A percentile compares a stretch with the other conserved stretches of the same genome.
These are phyloP conservation scores for Astyanax mexicanus DNA, from an alignment of 2,797 vertebrate species.

Conservation along the genomic window DNA sequence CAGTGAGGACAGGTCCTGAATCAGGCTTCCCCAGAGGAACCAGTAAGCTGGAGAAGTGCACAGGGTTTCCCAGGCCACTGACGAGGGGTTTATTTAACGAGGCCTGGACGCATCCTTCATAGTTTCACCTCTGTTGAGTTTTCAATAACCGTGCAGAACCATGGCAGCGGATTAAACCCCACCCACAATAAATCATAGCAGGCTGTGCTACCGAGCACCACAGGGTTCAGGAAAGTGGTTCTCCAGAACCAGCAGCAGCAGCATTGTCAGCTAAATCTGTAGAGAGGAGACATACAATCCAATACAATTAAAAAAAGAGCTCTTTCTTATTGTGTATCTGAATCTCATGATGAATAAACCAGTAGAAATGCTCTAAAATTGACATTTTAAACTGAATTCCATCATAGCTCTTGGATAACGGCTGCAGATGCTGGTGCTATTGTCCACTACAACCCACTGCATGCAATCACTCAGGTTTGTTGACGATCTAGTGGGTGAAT, in stretches of 20 bases:
- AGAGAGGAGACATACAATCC: too few species aligned
- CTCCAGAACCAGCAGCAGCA: background rate
- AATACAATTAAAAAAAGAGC: too few species aligned
- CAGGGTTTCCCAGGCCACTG: background rate
- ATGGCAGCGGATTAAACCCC: constrained; percentile 14
- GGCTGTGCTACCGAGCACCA: background rate
- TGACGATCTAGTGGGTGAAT: too few species aligned
- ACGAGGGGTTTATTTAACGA: constrained; percentile 17
- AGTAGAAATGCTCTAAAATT: too few species aligned
- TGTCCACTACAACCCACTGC: too few species aligned
- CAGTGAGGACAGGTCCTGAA: background rate
- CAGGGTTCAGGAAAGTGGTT: background rate
- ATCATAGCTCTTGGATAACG: too few species aligned
- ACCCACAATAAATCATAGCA: constrained; percentile 8
- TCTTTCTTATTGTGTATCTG: too few species aligned
- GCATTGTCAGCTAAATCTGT: constrained; percentile 3
- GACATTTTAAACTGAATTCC: too few species aligned
- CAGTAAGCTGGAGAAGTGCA: background rate
- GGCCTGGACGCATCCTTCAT: constrained; percentile 5
- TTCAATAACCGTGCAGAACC: constrained; percentile 2
- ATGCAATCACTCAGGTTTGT: too few species aligned
- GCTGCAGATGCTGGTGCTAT: too few species aligned
- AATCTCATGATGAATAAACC: too few species aligned
- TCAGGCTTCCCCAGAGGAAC: background rate
- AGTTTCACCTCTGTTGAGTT: constrained; percentile 16